Evolutionary conservation across 2,797 vertebrate species (phyloP).

Genomic region (Coregonus suidteri): DNA sequence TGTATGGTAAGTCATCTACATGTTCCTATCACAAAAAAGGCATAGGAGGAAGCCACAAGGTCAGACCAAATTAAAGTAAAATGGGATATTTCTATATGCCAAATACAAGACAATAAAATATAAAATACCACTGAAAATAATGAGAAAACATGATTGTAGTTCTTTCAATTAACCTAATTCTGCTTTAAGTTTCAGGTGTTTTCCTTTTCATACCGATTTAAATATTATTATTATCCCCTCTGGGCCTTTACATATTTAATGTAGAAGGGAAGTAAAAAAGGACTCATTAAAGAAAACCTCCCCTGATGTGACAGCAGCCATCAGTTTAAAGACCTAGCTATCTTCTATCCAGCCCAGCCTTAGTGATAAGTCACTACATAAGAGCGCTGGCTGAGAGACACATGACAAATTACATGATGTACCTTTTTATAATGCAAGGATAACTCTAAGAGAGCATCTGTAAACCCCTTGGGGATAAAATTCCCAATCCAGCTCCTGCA

Average conservation of each 20-base stretch:
- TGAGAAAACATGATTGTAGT: background rate
- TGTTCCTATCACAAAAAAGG: background rate
- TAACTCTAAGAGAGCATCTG: constrained; percentile 36
- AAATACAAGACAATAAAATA: background rate
- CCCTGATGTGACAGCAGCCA: constrained; percentile 51
- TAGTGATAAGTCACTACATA: constrained; percentile 42
- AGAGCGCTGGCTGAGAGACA: constrained; percentile 40
- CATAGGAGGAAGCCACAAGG: background rate
- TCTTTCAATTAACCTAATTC: too few relatives aligned
- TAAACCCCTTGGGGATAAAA: constrained; percentile 50
- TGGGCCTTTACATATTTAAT: constrained; percentile 38
- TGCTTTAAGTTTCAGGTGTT: too few relatives aligned
- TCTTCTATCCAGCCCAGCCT: constrained; percentile 49
- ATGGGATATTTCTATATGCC: background rate
- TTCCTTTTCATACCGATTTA: background rate
- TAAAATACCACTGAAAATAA: too few relatives aligned
- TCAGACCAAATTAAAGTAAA: too few relatives aligned
- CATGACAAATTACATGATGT: constrained; percentile 54
- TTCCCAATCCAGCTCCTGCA: constrained; percentile 43
- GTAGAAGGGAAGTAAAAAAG: constrained; percentile 39
- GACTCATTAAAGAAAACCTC: constrained; percentile 63
- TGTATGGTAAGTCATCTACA: background rate
- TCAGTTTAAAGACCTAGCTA: constrained; percentile 49
- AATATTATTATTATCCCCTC: background rate
- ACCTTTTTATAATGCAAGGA: constrained; percentile 30